phyloP scores from a whole-genome alignment of 2,888 invertebrate genomes.

The Noctua fimbriata region DNA sequence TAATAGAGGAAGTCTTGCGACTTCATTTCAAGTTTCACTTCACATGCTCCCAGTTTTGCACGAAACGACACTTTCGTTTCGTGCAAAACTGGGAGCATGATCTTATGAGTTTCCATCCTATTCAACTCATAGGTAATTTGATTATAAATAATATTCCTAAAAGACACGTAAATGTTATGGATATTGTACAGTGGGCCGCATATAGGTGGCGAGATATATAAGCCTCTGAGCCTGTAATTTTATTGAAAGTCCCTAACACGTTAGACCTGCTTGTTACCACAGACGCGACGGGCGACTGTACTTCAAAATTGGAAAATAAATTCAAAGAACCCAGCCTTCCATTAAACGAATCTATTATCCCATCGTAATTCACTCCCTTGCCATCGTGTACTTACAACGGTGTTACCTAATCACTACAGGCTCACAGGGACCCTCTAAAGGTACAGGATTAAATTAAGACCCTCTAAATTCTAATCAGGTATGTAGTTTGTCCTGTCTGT shows the following conservation, averaged over 20 bases:
- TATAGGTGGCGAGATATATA: background rate
- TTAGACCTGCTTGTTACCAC: background rate
- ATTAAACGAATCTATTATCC: background rate
- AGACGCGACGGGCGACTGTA: background rate
- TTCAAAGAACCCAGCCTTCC: background rate
- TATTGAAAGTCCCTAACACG: background rate
- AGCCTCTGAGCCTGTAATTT: background rate
- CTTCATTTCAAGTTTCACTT: background rate
- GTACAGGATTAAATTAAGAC: constrained; percentile 46
- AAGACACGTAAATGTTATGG: too few relatives aligned
- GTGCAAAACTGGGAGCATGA: background rate
- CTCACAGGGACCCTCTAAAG: constrained; percentile 2
- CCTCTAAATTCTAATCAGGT: constrained; percentile 52
- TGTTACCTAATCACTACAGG: constrained; percentile 13
- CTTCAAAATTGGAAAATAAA: background rate
- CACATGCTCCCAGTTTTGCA: too few relatives aligned
- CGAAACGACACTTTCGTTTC: background rate
- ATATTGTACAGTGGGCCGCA: too few relatives aligned
- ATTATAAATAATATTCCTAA: background rate
- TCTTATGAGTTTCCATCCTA: background rate
- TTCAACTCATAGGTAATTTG: background rate
- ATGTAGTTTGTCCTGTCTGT: constrained; percentile 13
- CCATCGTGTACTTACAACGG: background rate
- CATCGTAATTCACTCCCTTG: background rate
- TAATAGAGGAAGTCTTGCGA: background rate